phyloP scores from a whole-genome alignment of 37 sponge, comb jelly and placozoan genomes.

The Hormiphora californensis region DNA sequence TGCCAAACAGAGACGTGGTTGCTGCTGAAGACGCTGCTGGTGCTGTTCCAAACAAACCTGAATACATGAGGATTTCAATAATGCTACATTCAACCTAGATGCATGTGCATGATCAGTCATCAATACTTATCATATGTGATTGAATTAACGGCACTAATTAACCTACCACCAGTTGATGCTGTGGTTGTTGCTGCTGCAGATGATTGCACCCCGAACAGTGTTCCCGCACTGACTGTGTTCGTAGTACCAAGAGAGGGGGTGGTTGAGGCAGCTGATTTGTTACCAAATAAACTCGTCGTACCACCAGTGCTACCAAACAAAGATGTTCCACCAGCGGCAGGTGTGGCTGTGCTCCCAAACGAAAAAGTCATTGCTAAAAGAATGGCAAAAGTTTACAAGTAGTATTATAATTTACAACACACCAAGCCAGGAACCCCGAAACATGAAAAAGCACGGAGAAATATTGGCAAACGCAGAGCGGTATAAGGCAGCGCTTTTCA shows the following conservation, averaged over 20 bases:
- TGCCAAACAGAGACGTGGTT: conserved; percentile 25
- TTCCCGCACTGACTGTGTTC: conserved; percentile 9
- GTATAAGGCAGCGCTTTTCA: too few relatives aligned
- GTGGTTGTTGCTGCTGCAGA: neutral
- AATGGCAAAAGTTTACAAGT: too few relatives aligned
- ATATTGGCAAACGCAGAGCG: too few relatives aligned
- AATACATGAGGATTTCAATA: neutral
- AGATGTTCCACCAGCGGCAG: neutral
- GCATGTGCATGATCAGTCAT: neutral
- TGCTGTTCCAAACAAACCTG: conserved; percentile 28
- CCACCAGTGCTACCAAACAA: conserved; percentile 49
- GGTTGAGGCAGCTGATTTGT: neutral
- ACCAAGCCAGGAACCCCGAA: too few relatives aligned
- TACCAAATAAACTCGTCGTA: neutral
- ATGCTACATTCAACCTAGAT: too few relatives aligned
- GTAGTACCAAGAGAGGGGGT: neutral
- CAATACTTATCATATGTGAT: neutral
- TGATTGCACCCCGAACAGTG: conserved; percentile 13
- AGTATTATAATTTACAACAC: too few relatives aligned
- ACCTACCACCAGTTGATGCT: neutral
- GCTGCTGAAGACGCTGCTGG: neutral
- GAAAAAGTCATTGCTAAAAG: conserved; percentile 19
- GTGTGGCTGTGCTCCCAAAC: neutral
- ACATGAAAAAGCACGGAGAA: too few relatives aligned
- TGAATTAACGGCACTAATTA: neutral